phyloP scores from a whole-genome alignment of 2,113 vertebrate species.

The Edolisoma coerulescens region DNA sequence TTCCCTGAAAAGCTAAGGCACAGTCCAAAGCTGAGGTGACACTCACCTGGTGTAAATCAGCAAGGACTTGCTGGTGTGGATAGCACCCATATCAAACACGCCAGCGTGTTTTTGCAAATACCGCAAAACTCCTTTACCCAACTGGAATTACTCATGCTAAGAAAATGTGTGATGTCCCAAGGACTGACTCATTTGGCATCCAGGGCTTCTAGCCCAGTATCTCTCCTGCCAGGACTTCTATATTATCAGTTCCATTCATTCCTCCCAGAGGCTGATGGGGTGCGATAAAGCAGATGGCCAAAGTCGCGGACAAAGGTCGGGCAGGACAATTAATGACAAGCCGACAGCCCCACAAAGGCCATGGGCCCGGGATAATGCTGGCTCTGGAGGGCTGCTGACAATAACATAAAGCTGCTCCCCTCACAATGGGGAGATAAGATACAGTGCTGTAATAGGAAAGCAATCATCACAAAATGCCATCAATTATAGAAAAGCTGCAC shows the following conservation, averaged over 20 bases:
- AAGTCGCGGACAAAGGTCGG: conserved; percentile 47
- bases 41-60: neutral
- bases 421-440: conserved; percentile 58
- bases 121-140: conserved; percentile 10
- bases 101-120: neutral
- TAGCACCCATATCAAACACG: neutral
- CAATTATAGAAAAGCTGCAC: conserved; percentile 65
- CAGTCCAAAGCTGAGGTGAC: neutral
- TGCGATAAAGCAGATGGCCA: conserved; percentile 66
- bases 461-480: conserved; percentile 72
- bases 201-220: neutral
- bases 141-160: conserved; percentile 52
- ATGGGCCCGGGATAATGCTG: conserved; percentile 17
- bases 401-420: conserved; percentile 58
- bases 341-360: conserved; percentile 63
- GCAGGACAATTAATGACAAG: conserved; percentile 58
- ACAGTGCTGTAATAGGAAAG: conserved; percentile 65
- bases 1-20: neutral
- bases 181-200: conserved; percentile 32
- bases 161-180: conserved; percentile 9
- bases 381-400: conserved; percentile 54
- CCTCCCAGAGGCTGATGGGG: conserved; percentile 42
- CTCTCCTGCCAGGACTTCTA: conserved; percentile 22
- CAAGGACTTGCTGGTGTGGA: neutral
- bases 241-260: conserved; percentile 54